A percentile compares a stretch with the other conserved stretches of the same genome.
These are phyloP conservation scores for Onychomys torridus DNA, from an alignment of 2,797 vertebrate species.

Conservation along the genomic window DNA sequence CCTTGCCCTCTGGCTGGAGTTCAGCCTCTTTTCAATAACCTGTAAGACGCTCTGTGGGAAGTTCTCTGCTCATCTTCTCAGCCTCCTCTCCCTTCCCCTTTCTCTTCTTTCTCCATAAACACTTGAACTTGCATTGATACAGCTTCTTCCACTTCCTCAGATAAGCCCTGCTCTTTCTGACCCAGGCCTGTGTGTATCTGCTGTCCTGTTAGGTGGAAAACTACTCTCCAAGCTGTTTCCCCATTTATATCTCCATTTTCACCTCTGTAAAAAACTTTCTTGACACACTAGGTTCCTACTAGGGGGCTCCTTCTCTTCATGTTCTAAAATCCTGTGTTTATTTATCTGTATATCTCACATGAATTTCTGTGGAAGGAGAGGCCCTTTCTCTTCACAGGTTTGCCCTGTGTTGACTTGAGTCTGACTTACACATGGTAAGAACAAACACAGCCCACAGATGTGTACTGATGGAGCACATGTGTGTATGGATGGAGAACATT, in stretches of 20 bases:
- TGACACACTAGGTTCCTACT: not conserved
- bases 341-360: not conserved
- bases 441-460: not conserved
- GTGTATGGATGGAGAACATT: not conserved
- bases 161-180: not conserved
- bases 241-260: not conserved
- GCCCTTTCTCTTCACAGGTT: not conserved
- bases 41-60: not conserved
- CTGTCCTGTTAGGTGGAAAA: not conserved
- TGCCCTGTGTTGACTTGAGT: not conserved
- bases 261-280: not conserved
- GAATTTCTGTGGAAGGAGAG: not conserved
- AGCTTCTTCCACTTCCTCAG: not conserved
- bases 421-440: not conserved
- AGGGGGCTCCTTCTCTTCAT: accelerated
- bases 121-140: not conserved
- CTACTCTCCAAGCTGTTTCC: not conserved
- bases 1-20: not conserved
- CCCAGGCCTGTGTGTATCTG: not conserved
- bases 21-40: not conserved
- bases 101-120: not conserved
- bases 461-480: not conserved
- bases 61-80: not conserved
- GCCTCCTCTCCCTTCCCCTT: not conserved
- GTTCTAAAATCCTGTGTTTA: not conserved